phyloP scores from a whole-genome alignment of 2,113 vertebrate genomes.

The Notothenia coriiceps region DNA sequence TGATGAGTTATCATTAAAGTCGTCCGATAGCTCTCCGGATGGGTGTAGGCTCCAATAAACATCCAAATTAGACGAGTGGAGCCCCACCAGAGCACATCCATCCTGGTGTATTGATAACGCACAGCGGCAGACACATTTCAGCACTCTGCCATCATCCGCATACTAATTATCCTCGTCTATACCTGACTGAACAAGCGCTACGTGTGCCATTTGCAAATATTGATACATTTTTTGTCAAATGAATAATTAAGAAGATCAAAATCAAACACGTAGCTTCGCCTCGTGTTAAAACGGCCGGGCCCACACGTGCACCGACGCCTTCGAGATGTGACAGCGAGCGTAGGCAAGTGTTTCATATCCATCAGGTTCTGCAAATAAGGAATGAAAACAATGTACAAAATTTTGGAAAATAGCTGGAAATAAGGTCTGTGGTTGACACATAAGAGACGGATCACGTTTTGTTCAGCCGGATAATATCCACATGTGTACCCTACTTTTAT shows the following conservation, averaged over 20 bases:
- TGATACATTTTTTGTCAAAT: constrained; percentile 4
- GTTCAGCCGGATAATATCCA: too few relatives aligned
- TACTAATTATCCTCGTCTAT: constrained; percentile 46
- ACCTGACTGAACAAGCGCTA: constrained; percentile 34
- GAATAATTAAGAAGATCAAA: constrained; percentile 47
- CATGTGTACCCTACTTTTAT: too few relatives aligned
- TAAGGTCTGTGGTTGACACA: too few relatives aligned
- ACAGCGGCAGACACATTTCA: constrained; percentile 42
- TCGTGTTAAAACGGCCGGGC: constrained; percentile 9
- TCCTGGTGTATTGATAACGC: constrained; percentile 60
- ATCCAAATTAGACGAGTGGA: constrained; percentile 40
- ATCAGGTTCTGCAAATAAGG: constrained; percentile 36
- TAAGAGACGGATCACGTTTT: too few relatives aligned
- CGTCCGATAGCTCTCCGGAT: constrained; percentile 17
- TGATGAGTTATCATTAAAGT: constrained; percentile 24
- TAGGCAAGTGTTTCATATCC: constrained; percentile 17
- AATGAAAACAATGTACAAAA: constrained; percentile 31
- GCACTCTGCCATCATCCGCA: constrained; percentile 25
- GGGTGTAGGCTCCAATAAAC: constrained; percentile 43
- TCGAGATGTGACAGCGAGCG: constrained; percentile 46
- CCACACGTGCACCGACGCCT: constrained; percentile 33
- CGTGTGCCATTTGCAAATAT: constrained; percentile 35
- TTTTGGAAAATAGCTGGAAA: too few relatives aligned
- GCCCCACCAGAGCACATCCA: constrained; percentile 34
- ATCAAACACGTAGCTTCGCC: constrained; percentile 46